A percentile compares a stretch with the other conserved stretches of the same genome.
Evolutionary conservation across 1,140 invertebrate genomes (phyloP).

Genomic region (Scaptomyza graminum): DNA sequence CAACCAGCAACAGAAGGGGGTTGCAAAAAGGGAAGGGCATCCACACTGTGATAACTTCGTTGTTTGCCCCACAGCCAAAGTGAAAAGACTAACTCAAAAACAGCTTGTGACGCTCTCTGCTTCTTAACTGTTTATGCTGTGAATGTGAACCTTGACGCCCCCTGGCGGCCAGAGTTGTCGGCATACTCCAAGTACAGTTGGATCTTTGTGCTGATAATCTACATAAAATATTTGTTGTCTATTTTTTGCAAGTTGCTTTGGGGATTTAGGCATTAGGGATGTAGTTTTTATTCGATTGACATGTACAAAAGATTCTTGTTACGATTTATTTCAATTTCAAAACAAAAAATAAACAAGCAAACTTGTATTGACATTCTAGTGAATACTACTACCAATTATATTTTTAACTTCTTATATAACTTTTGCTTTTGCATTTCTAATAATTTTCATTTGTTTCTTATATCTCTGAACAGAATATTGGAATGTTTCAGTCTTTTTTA

Average conservation of each 20-base stretch:
- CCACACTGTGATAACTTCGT: constrained; percentile 14
- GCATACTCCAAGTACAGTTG: constrained; percentile 17
- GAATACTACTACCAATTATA: too few relatives aligned
- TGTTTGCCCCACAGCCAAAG: constrained; percentile 21
- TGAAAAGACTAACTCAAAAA: constrained; percentile 50
- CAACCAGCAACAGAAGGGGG: too few relatives aligned
- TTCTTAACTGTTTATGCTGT: constrained; percentile 21
- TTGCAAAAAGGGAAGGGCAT: too few relatives aligned
- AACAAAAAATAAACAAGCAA: too few relatives aligned
- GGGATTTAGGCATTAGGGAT: background rate
- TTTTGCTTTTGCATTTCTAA: too few relatives aligned
- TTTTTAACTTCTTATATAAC: too few relatives aligned
- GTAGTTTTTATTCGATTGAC: constrained; percentile 17
- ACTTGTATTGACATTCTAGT: too few relatives aligned
- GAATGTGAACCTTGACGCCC: constrained; percentile 45
- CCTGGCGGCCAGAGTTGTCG: constrained; percentile 38
- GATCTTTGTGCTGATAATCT: constrained; percentile 24
- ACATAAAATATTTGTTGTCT: constrained; percentile 25
- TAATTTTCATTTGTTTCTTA: too few relatives aligned
- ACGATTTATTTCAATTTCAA: background rate
- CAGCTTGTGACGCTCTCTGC: constrained; percentile 18
- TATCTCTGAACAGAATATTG: too few relatives aligned
- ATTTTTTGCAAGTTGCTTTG: constrained; percentile 1
- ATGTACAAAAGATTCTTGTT: background rate
- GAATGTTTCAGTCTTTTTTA: too few relatives aligned